Base-by-base conservation (phyloP, 2,797 vertebrate species). In the Babyrousa celebensis region DNA sequence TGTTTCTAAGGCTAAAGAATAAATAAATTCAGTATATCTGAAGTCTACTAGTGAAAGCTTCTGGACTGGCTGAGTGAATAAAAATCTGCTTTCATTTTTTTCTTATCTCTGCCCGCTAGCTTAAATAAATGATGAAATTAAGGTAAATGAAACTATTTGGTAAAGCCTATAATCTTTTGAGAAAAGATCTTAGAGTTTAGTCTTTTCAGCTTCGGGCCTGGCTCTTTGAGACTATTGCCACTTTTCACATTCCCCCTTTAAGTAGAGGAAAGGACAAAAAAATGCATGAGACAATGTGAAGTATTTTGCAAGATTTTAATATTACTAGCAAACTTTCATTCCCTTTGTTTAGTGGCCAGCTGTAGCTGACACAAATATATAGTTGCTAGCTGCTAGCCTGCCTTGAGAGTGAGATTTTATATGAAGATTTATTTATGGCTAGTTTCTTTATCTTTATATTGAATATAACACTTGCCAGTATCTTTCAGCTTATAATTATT, bases 371-470 rank as follows among this genome's bases (percentile, higher is more conserved):
- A 97, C 78, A 95, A 97, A 97, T 97, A 89, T 89, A 97, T 0
- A 0, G n/a, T 91, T 98, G 95, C 68, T 94, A 93, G 87, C 87
- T 29, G n/a, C 67, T 90, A 97, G 94, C 62, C 0, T 0, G 11
- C 96, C 97, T 93, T 63, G 86, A 95, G 70, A 87, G 83, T 91
- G 85, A 95, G 91, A 40, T 91, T 93, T 97, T 96, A 96, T 97
- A 85, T 74, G 70, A 93, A 67, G 36, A 78, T 86, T 98, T 98
- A 97, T 93, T 95, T 97, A 98, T 97, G 93, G 79, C 92, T 96
- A 89, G 98, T 98, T 96, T 95, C 93, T 98, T 98, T 98, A 96
- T 97, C 87, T 91, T 97, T 97, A 89, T 62, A 20, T 97, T 96
- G 91, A 98, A 92, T 72, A 90, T 88, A 56, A 43, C 94, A 95